A percentile compares a stretch with the other conserved stretches of the same genome.
These are phyloP conservation scores for Catharus minimus DNA, from an alignment of 2,113 vertebrate species.

Conservation along the genomic window DNA sequence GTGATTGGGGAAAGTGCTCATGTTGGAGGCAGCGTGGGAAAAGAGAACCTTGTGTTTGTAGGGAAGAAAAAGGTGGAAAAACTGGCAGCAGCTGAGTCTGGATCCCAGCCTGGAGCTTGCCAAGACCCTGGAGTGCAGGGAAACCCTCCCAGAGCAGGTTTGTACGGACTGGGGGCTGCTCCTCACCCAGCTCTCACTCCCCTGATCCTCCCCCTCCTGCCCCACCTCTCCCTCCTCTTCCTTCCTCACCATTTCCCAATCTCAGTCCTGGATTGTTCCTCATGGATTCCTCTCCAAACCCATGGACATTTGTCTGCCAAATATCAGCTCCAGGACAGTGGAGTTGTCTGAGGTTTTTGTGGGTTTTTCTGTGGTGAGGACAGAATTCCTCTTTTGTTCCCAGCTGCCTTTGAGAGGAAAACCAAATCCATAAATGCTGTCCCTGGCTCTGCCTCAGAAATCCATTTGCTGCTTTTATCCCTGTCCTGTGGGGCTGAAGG, in stretches of 20 bases:
- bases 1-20: neutral
- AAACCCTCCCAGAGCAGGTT: neutral
- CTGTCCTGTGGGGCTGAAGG: neutral
- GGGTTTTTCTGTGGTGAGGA: neutral
- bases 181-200: neutral
- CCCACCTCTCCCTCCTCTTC: neutral
- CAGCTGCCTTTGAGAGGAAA: neutral
- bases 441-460: neutral
- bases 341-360: neutral
- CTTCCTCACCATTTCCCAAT: neutral
- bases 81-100: neutral
- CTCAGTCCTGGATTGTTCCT: neutral
- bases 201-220: fast-evolving
- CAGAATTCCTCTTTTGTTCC: neutral
- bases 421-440: neutral
- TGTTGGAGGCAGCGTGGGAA: neutral
- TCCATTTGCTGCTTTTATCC: neutral
- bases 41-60: neutral
- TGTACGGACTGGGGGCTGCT: neutral
- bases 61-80: neutral
- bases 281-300: neutral
- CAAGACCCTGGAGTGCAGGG: fast-evolving
- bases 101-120: neutral
- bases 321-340: neutral
- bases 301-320: neutral